Base-by-base conservation (phyloP, 2,888 invertebrate species). In the Platerodrilus igneus region DNA sequence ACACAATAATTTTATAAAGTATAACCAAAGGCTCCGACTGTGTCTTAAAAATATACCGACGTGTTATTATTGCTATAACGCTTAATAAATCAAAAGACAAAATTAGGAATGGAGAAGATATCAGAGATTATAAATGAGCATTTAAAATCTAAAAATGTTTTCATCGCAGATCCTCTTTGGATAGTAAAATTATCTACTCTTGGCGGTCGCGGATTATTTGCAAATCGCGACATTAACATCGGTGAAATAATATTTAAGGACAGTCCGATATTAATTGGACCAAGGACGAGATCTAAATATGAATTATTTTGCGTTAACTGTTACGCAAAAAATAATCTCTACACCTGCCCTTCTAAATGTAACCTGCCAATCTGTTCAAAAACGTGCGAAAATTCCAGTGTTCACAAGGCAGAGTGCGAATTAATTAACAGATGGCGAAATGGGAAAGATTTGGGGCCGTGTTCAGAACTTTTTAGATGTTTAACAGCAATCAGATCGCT, bases 231-330 rank as follows among this genome's bases (percentile, higher is more conserved):
- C 56, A 79, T 87, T 21, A 62, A 68, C 38, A 61, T 71, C 16
- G 84, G 85, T 22, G 84, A 86, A 64, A 63, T 83, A 18, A 75
- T 89, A 33, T 86, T 82, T 57, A 71, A 74, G 6, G 88, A 88
- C 60, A 71, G 69, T 34, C 82, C 88, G 1, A 63, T 88, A 22
- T 69, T 87, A 21, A 64, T 77, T 34, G 87, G 88, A 0, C 85
- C 86, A 0, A 75, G 83, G 25, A 71, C 75, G 17, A 70, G 74
- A 33, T 67, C 67, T 32, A 60, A 57, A 35, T 62, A 73, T 11
- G 72, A 75, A 40, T 71, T 78, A 57, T 74, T 77, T 42, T 86
- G 86, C 63, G 76, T 79, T 1, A 75, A 73, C 51, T 87, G 86
- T 57, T 76, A 74, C 52, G 75, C 73, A 51, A 63, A 65, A 39